Conservation (phyloP, 2,797 vertebrate genomes). For the Periparus ater region DNA sequence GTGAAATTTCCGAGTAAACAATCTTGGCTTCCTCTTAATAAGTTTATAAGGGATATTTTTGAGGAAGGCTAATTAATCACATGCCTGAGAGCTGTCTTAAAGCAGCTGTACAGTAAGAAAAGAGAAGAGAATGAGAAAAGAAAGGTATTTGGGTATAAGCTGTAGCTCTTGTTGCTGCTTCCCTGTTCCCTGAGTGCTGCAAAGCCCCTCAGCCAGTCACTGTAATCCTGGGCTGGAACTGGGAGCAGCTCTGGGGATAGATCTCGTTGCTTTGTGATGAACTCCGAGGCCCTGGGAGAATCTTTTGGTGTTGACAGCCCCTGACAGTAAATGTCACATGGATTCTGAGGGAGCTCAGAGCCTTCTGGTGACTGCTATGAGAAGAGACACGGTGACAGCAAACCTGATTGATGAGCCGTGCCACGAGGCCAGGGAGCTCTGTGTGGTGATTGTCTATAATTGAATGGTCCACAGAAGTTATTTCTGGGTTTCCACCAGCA, state of each 20-base stretch:
- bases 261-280: conserved; percentile 52
- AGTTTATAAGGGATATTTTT: neutral
- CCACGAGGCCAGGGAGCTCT: conserved; percentile 24
- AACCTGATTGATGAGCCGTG: conserved; percentile 65
- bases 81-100: neutral
- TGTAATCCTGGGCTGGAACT: conserved; percentile 29
- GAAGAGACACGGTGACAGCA: conserved; percentile 62
- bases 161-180: neutral
- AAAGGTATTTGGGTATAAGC: neutral
- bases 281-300: conserved; percentile 53
- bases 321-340: conserved; percentile 69
- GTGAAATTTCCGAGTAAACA: neutral
- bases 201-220: conserved; percentile 10
- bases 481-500: conserved; percentile 40
- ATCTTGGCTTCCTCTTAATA: neutral
- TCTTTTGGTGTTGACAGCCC: conserved; percentile 66
- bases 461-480: conserved; percentile 23
- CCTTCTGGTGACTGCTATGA: conserved; percentile 64
- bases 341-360: conserved; percentile 41
- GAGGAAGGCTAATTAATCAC: conserved; percentile 2
- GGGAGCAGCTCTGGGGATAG: neutral
- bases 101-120: neutral
- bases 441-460: conserved; percentile 40
- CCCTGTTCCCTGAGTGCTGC: neutral
- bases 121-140: neutral